phyloP scores from a whole-genome alignment of 2,113 vertebrate species.

The Cebidichthys violaceus region DNA sequence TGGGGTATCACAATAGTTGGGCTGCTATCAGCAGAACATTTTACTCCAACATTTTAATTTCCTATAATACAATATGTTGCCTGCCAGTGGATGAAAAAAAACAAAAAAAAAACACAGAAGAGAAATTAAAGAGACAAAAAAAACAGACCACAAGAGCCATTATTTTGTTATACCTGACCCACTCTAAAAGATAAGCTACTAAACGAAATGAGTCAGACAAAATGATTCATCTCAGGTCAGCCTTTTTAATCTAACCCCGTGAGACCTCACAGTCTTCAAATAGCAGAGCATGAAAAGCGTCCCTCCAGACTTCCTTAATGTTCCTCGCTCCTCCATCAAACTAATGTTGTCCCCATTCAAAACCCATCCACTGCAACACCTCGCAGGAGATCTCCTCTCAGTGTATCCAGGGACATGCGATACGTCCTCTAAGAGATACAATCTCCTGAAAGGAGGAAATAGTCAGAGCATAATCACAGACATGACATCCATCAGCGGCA shows the following conservation, averaged over 20 bases:
- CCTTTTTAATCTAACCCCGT: background rate
- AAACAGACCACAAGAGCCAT: background rate
- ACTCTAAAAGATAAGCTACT: constrained; percentile 5
- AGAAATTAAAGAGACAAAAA: background rate
- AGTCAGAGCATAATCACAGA: constrained; percentile 44
- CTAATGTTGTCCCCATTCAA: constrained; percentile 45
- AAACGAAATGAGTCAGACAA: background rate
- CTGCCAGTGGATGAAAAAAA: background rate
- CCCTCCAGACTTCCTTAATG: constrained; percentile 28
- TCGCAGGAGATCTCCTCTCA: constrained; percentile 20
- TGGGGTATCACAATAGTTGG: background rate
- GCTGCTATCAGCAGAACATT: background rate
- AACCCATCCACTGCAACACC: constrained; percentile 13
- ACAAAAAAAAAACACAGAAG: background rate
- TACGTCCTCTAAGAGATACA: constrained; percentile 28
- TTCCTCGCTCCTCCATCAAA: constrained; percentile 44
- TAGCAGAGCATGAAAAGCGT: constrained; percentile 16
- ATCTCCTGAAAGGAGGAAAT: constrained; percentile 51
- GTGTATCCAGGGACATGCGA: background rate
- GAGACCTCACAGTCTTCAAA: constrained; percentile 38
- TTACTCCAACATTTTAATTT: constrained; percentile 21
- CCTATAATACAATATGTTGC: background rate
- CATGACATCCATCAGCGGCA: constrained; percentile 58
- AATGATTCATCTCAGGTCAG: constrained; percentile 15
- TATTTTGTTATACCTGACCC: background rate